Evolutionary conservation across 1,140 invertebrate species (phyloP).

Genomic region (Zaprionus ornatus): DNA sequence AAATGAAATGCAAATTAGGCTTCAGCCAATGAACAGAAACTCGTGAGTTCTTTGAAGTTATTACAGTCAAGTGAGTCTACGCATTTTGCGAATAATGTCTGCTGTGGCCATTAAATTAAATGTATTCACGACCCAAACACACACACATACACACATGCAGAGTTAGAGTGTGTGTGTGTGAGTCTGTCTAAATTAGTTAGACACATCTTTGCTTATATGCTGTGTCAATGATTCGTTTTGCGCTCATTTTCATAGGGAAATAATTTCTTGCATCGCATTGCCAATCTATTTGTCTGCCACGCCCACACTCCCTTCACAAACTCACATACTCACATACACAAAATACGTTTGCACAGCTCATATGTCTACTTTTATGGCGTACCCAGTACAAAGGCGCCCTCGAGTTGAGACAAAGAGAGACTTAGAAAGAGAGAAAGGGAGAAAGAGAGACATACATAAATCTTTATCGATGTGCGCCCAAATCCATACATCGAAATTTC

Average conservation of each 20-base stretch:
- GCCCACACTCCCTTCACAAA: neutral
- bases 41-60: constrained; percentile 50
- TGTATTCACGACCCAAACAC: constrained; percentile 4
- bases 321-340: neutral
- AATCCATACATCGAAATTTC: constrained; percentile 66
- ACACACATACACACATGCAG: neutral
- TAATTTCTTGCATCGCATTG: constrained; percentile 37
- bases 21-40: constrained; percentile 33
- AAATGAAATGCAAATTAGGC: constrained; percentile 58
- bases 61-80: constrained; percentile 58
- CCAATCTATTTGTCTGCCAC: constrained; percentile 44
- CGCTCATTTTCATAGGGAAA: constrained; percentile 29
- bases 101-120: constrained; percentile 35
- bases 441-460: constrained; percentile 48
- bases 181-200: constrained; percentile 28
- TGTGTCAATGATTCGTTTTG: constrained; percentile 11
- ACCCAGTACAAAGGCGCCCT: constrained; percentile 37
- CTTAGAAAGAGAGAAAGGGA: neutral
- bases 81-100: constrained; percentile 35
- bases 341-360: neutral
- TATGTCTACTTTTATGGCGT: constrained; percentile 55
- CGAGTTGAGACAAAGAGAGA: constrained; percentile 13
- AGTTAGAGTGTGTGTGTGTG: neutral
- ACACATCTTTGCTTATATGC: constrained; percentile 1
- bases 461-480: constrained; percentile 67